These are phyloP conservation scores for Poeciliopsis presidionis DNA, from an alignment of 2,797 vertebrate genomes.

Conservation along the genomic window DNA sequence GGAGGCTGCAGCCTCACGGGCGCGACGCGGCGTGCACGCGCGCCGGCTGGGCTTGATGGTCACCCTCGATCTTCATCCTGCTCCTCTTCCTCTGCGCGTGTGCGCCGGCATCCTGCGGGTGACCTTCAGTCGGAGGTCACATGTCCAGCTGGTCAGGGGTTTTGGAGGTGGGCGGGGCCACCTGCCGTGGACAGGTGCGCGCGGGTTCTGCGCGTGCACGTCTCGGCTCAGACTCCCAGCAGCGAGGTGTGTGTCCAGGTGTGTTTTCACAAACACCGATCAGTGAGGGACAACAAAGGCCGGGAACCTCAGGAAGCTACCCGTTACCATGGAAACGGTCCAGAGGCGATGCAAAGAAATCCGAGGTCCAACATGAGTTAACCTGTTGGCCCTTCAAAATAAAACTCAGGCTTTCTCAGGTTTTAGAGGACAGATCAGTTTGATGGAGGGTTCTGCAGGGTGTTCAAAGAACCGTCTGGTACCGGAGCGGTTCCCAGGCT, in stretches of 20 bases:
- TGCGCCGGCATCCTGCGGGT: conserved; percentile 1
- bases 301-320: background rate
- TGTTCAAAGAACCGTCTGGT: background rate
- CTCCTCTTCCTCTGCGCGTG: background rate
- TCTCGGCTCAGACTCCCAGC: background rate
- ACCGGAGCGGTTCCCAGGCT: no score
- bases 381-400: background rate
- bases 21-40: conserved; percentile 50
- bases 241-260: background rate
- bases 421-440: background rate
- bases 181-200: conserved; percentile 1
- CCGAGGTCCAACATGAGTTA: background rate
- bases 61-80: background rate
- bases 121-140: conserved; percentile 61
- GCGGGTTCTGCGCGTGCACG: conserved; percentile 6
- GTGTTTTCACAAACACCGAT: background rate
- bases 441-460: no score
- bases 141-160: conserved; percentile 16
- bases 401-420: background rate
- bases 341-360: background rate
- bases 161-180: conserved; percentile 13
- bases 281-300: background rate
- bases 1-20: conserved; percentile 46
- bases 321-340: background rate
- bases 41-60: background rate